Conservation (phyloP, 2,113 vertebrate genomes). For the Ginglymostoma cirratum region DNA sequence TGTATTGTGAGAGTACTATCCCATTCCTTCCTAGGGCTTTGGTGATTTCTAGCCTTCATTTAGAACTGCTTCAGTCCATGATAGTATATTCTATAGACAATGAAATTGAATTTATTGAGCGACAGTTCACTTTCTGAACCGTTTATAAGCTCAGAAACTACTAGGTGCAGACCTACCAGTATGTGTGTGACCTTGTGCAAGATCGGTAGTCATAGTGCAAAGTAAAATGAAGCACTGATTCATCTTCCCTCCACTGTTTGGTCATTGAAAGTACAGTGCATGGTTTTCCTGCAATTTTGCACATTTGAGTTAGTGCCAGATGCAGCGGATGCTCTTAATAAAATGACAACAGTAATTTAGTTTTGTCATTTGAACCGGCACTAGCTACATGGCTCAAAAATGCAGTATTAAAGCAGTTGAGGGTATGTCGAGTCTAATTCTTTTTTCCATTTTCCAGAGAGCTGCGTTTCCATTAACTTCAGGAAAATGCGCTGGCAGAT, state of each 20-base stretch:
- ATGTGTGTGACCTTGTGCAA: slow-evolving; percentile 67
- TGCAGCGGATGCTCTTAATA: slow-evolving; percentile 97
- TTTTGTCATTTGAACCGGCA: slow-evolving; percentile 94
- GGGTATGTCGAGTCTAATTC: slow-evolving; percentile 97
- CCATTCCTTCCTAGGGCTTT: slow-evolving; percentile 43
- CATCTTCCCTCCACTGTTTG: slow-evolving; percentile 61
- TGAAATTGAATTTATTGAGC: slow-evolving; percentile 64
- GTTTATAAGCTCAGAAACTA: slow-evolving; percentile 65
- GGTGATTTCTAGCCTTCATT: slow-evolving; percentile 55
- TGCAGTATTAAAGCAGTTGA: slow-evolving; percentile 93
- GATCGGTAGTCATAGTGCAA: slow-evolving; percentile 66
- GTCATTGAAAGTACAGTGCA: slow-evolving; percentile 78
- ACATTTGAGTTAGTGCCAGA: slow-evolving; percentile 88
- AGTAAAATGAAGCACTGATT: slow-evolving; percentile 69
- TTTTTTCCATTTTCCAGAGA: slow-evolving; percentile 98
- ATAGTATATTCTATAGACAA: slow-evolving; percentile 54
- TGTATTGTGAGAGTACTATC: not conserved
- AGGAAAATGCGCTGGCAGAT: slow-evolving; percentile 97
- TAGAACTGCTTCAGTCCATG: slow-evolving; percentile 61
- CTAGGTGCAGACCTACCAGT: slow-evolving; percentile 63
- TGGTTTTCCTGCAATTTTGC: slow-evolving; percentile 76
- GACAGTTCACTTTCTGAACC: slow-evolving; percentile 60
- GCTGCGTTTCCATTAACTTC: slow-evolving; percentile 98
- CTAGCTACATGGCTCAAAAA: slow-evolving; percentile 89
- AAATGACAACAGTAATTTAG: slow-evolving; percentile 99